phyloP scores from a whole-genome alignment of 2,888 invertebrate genomes.

The Melieria crassipennis region DNA sequence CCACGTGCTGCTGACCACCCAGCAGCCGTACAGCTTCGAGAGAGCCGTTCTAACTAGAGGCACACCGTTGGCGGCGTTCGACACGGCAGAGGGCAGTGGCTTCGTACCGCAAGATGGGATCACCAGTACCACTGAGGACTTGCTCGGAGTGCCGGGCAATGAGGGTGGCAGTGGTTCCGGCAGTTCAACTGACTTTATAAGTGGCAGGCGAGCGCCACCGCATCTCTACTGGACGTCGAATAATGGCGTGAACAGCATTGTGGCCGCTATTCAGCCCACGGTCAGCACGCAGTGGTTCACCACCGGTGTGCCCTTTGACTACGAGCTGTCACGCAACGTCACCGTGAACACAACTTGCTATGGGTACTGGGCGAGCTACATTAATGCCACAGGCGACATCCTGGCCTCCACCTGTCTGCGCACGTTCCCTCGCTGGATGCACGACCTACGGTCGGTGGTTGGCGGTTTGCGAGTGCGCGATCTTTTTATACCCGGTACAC shows the following conservation, averaged over 20 bases:
- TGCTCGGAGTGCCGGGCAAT: neutral
- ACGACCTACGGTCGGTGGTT: constrained; percentile 65
- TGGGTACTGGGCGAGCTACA: constrained; percentile 64
- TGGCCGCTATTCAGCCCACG: constrained; percentile 56
- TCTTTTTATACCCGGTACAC: constrained; percentile 76
- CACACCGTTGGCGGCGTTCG: constrained; percentile 50
- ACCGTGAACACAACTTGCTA: constrained; percentile 58
- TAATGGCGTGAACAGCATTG: constrained; percentile 52
- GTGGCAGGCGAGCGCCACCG: neutral
- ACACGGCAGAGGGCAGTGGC: constrained; percentile 47
- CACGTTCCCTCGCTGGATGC: constrained; percentile 72
- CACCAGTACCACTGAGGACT: constrained; percentile 31
- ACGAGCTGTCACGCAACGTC: constrained; percentile 54
- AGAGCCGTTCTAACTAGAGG: constrained; percentile 46
- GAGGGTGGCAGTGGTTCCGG: neutral
- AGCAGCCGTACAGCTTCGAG: constrained; percentile 57
- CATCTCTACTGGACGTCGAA: constrained; percentile 57
- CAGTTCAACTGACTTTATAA: neutral
- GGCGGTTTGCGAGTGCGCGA: constrained; percentile 67
- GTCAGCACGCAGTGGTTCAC: constrained; percentile 59
- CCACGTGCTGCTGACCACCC: constrained; percentile 56
- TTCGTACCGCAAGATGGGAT: constrained; percentile 47
- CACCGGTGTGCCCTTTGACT: constrained; percentile 61
- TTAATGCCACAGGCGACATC: constrained; percentile 56
- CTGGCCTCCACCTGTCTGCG: constrained; percentile 66